Evolutionary conservation across 2,113 vertebrate species (phyloP).

Genomic region (Clupea harengus): DNA sequence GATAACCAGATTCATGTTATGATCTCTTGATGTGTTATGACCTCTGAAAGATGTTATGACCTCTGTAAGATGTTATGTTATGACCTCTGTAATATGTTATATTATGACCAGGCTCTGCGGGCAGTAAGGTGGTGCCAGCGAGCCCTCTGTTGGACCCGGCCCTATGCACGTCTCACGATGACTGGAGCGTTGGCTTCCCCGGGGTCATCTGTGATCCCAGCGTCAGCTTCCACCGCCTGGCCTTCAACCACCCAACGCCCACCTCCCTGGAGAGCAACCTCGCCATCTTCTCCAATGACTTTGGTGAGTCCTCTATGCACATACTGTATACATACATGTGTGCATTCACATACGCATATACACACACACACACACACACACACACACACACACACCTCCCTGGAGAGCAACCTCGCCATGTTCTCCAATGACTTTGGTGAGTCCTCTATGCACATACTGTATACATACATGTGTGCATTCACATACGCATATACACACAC

Average conservation of each 20-base stretch:
- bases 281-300: conserved; percentile 71
- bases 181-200: conserved; percentile 78
- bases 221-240: conserved; percentile 75
- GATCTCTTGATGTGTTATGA: too few relatives aligned
- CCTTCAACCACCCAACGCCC: conserved; percentile 70
- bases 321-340: neutral
- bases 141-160: conserved; percentile 75
- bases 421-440: conserved; percentile 76
- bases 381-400: conserved; percentile 43
- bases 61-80: neutral
- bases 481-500: neutral
- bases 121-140: conserved; percentile 73
- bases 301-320: conserved; percentile 64
- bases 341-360: neutral
- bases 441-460: neutral
- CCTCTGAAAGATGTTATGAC: neutral
- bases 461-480: neutral
- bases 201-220: conserved; percentile 76
- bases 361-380: neutral
- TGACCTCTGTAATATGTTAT: neutral
- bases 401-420: conserved; percentile 69
- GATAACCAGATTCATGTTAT: too few relatives aligned
- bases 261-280: conserved; percentile 69
- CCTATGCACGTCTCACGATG: conserved; percentile 64
- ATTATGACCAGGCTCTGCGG: conserved; percentile 60